These are phyloP conservation scores for Uloborus plumipes DNA, from an alignment of 2,888 invertebrate genomes.

Conservation along the genomic window DNA sequence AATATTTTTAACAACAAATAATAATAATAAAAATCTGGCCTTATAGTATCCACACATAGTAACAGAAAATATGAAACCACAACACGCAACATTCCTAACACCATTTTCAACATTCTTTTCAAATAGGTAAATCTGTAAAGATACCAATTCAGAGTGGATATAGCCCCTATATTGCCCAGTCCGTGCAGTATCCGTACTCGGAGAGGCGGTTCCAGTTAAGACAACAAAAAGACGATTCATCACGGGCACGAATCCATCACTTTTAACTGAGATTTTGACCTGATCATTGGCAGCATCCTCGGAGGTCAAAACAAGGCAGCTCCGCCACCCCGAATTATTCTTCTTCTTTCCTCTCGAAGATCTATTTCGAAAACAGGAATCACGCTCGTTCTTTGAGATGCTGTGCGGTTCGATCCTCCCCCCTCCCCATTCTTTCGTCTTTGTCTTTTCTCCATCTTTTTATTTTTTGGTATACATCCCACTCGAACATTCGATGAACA, in stretches of 20 bases:
- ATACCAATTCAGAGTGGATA: no score
- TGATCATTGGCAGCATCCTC: constrained; percentile 47
- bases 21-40: no score
- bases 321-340: background rate
- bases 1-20: no score
- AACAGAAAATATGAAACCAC: no score
- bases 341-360: background rate
- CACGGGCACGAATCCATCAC: constrained; percentile 47
- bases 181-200: constrained; percentile 45
- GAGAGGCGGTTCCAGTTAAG: constrained; percentile 37
- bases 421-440: background rate
- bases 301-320: constrained; percentile 24
- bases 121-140: no score
- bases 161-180: background rate
- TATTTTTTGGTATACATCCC: no score
- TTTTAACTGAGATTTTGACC: constrained; percentile 55
- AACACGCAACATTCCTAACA: no score
- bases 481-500: background rate
- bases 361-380: constrained; percentile 31
- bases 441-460: no score
- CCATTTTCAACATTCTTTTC: no score
- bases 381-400: background rate
- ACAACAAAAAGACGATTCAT: constrained; percentile 59
- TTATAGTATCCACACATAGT: no score
- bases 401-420: background rate